Evolutionary conservation across 2,888 invertebrate species (phyloP).

Genomic region (Auanema freiburgensis): DNA sequence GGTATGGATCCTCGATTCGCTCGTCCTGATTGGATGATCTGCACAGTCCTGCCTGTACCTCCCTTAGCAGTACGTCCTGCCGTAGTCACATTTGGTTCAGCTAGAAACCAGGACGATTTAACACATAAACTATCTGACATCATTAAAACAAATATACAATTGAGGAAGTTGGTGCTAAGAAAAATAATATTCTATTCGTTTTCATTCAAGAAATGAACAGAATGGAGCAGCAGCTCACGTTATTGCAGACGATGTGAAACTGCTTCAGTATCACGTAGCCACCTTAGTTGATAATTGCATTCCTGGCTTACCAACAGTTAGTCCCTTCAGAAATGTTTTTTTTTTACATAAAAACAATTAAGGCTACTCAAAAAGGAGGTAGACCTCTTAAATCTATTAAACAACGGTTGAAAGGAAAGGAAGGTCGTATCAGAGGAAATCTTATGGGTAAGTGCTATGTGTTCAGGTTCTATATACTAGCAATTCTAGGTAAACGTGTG

Average conservation of each 20-base stretch:
- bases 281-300: constrained; percentile 97
- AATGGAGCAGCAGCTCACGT: constrained; percentile 97
- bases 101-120: constrained; percentile 94
- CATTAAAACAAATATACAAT: constrained; percentile 94
- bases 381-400: constrained; percentile 97
- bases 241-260: constrained; percentile 90
- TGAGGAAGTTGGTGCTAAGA: constrained; percentile 70
- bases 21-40: constrained; percentile 99
- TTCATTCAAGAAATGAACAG: constrained; percentile 85
- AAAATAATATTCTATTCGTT: constrained; percentile 1
- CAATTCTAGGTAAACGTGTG: constrained; percentile 74
- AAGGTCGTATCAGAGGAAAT: constrained; percentile 97
- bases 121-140: constrained; percentile 98
- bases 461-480: not conserved
- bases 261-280: constrained; percentile 97
- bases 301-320: constrained; percentile 83
- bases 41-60: constrained; percentile 94
- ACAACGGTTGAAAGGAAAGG: constrained; percentile 91
- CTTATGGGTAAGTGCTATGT: constrained; percentile 86
- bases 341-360: constrained; percentile 1
- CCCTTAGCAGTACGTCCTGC: constrained; percentile 94
- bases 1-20: constrained; percentile 86
- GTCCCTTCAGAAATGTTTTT: not conserved
- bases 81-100: constrained; percentile 98
- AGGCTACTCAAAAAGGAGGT: constrained; percentile 97